These are phyloP conservation scores for Hydriomena furcata DNA, from an alignment of 2,888 invertebrate genomes.

Conservation along the genomic window DNA sequence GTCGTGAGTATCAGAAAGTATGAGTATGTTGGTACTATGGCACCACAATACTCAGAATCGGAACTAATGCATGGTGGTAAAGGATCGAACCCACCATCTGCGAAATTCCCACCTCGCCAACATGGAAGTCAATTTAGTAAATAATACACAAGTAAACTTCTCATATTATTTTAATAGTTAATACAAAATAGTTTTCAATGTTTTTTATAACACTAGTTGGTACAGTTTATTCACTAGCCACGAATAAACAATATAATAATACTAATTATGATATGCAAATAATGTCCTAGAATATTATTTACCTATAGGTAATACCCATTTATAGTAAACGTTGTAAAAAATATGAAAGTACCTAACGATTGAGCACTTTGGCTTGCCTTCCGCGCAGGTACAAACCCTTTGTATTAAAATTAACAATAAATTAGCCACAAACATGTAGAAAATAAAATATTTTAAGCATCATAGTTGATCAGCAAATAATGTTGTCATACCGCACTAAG, in stretches of 20 bases:
- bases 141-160: neutral
- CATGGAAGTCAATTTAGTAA: too few relatives aligned
- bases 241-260: slow-evolving; percentile 16
- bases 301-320: neutral
- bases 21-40: too few relatives aligned
- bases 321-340: neutral
- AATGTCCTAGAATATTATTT: slow-evolving; percentile 7
- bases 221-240: slow-evolving; percentile 16
- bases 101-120: too few relatives aligned
- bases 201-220: slow-evolving; percentile 13
- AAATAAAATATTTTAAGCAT: neutral
- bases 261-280: slow-evolving; percentile 17
- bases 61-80: too few relatives aligned
- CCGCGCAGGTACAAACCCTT: slow-evolving; percentile 17
- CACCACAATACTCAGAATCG: too few relatives aligned
- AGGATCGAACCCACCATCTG: too few relatives aligned
- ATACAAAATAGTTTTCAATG: slow-evolving; percentile 16
- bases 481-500: too few relatives aligned
- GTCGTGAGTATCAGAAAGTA: too few relatives aligned
- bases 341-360: slow-evolving; percentile 10
- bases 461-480: too few relatives aligned
- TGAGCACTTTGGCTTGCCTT: slow-evolving; percentile 24
- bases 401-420: slow-evolving; percentile 14
- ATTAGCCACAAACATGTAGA: neutral
- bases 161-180: slow-evolving; percentile 7